Base-by-base conservation (phyloP, 2,797 vertebrate genomes). In the Pangasius mekongensis region DNA sequence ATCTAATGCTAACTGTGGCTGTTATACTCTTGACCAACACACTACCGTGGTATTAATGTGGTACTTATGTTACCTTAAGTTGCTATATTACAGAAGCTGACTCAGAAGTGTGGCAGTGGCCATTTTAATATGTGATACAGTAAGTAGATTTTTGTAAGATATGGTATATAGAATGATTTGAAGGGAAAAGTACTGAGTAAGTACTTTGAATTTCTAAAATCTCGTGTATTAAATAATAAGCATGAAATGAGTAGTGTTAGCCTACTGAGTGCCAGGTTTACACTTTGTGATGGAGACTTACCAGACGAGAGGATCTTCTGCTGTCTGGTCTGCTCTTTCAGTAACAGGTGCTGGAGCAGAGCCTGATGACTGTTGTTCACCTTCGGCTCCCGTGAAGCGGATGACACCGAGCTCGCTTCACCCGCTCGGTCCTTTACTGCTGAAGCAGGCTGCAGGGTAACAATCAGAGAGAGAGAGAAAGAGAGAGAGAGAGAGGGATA, bases 271-370 rank as follows among this genome's bases (percentile, higher is more conserved):
- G 16, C 16, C 49, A 78, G 16, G 52, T n/a, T 27, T 39, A 62
- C 30, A 58, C 20, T 36, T 9, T 80, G n/a, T 69, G 24, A 36
- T 67, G 3, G 0, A 67, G 18, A 58, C 52, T 69, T 95, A 99
- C 99, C 97, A 89, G 97, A 92, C 90, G 97, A 97, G 90, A 99
- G 96, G 85, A 98, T 97, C 95, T 99, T 99, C 91, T 99, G 98
- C 91, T 99, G 98, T 88, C 98, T 96, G 96, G 98, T 98, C 94
- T 99, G 98, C 93, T 99, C 98, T 94, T 99, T 99, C 94, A 99
- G 92, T 84, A 99, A 96, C 89, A 99, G 96, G 94, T 99, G 99
- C 86, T 99, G 98, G 91, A 99, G 96, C 71, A 99, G 97, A 80
- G 98, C 98, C 91, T 99, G 98, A 92, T 99, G 99, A 93, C 98